These are phyloP conservation scores for Alouatta palliata DNA, from an alignment of 2,113 vertebrate genomes.

Conservation along the genomic window DNA sequence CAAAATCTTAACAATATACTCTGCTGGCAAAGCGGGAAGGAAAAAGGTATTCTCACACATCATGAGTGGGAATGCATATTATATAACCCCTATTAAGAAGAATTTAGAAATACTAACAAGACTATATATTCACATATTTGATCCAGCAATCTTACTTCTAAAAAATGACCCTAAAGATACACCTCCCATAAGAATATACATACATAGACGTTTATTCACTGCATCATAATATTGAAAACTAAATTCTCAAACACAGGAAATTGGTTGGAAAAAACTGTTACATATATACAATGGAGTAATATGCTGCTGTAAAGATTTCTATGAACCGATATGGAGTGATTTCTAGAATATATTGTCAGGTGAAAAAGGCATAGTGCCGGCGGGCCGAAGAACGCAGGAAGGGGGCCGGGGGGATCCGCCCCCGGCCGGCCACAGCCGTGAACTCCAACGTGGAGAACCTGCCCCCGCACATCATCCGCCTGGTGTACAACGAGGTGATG, in stretches of 20 bases:
- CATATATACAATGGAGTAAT: not conserved
- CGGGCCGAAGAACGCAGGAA: too few species aligned
- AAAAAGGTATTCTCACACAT: not conserved
- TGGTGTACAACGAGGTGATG: slow-evolving; percentile 95
- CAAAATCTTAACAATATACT: not conserved
- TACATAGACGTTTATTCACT: not conserved
- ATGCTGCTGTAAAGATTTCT: not conserved
- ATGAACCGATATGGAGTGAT: not conserved
- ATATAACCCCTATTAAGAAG: not conserved
- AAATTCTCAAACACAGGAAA: not conserved
- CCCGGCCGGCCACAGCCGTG: too few species aligned
- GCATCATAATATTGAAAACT: not conserved
- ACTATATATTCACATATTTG: not conserved
- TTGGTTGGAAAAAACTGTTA: not conserved
- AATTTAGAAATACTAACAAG: not conserved
- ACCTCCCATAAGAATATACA: not conserved
- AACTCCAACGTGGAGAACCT: slow-evolving; percentile 97
- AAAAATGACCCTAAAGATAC: not conserved
- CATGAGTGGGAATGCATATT: not conserved
- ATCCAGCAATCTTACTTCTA: slow-evolving; percentile 6
- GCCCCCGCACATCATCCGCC: slow-evolving; percentile 94
- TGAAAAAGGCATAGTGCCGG: not conserved
- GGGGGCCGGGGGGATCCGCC: too few species aligned
- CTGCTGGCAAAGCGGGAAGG: not conserved
- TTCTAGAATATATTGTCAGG: not conserved